Evolutionary conservation across 2,113 vertebrate genomes (phyloP).

Genomic region (Polypterus bichir): DNA sequence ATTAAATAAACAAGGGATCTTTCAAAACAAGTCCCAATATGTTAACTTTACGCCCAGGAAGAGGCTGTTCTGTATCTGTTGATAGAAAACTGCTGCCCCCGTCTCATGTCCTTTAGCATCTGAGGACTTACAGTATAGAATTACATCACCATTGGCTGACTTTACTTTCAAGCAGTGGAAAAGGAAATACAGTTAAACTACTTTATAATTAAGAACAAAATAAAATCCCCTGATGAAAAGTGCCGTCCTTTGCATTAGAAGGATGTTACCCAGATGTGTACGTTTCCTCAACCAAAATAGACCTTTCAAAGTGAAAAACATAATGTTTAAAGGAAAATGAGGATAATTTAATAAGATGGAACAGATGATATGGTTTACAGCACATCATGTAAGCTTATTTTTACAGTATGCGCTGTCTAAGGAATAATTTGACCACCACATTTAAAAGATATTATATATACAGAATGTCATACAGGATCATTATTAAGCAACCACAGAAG

Average conservation of each 20-base stretch:
- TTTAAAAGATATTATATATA: neutral
- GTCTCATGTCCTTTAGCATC: conserved; percentile 49
- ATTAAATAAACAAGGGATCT: no score
- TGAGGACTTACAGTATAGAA: conserved; percentile 41
- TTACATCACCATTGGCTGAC: conserved; percentile 43
- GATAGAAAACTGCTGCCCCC: conserved; percentile 26
- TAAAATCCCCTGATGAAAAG: conserved; percentile 48
- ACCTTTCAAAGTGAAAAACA: conserved; percentile 40
- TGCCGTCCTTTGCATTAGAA: conserved; percentile 49
- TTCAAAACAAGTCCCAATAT: no score
- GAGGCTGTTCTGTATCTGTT: conserved; percentile 17
- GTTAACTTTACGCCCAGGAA: no score
- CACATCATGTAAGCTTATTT: conserved; percentile 17
- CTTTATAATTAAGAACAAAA: conserved; percentile 55
- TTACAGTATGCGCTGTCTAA: conserved; percentile 10
- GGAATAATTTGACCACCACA: neutral
- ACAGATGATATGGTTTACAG: conserved; percentile 21
- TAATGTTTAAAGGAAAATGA: conserved; percentile 33
- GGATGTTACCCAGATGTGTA: conserved; percentile 73
- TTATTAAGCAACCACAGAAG: no score
- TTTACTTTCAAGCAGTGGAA: conserved; percentile 42
- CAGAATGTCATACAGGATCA: no score
- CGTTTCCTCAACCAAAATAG: conserved; percentile 57
- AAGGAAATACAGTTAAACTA: conserved; percentile 41
- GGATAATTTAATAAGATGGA: conserved; percentile 50